Evolutionary conservation across 2,888 invertebrate genomes (phyloP).

Genomic region (Heteromurus nitidus): DNA sequence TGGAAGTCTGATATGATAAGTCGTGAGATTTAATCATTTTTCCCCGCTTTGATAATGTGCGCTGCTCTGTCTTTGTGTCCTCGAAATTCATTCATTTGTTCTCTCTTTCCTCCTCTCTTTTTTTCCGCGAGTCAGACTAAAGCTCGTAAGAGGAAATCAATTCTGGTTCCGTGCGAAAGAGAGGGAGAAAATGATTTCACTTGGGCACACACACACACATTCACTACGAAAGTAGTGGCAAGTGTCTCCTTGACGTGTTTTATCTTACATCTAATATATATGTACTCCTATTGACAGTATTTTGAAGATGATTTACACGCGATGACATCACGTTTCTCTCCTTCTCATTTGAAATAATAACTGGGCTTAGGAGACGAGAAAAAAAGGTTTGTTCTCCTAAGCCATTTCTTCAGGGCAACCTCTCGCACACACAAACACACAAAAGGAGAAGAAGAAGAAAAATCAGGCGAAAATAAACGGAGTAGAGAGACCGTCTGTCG

Average conservation of each 20-base stretch:
- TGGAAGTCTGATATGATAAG: too few species aligned
- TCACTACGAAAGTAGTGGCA: not conserved
- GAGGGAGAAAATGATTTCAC: not conserved
- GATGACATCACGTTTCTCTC: slow-evolving; percentile 41
- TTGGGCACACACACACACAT: not conserved
- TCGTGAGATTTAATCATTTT: too few species aligned
- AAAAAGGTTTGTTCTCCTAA: slow-evolving; percentile 21
- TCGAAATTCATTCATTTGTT: too few species aligned
- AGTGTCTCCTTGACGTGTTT: slow-evolving; percentile 42
- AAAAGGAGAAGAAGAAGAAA: not conserved
- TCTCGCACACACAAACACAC: not conserved
- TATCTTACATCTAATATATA: slow-evolving; percentile 52
- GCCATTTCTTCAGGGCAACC: slow-evolving; percentile 33
- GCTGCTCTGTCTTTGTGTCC: too few species aligned
- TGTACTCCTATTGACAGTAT: slow-evolving; percentile 25
- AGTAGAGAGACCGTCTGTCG: not conserved
- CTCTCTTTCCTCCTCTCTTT: too few species aligned
- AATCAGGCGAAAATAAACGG: slow-evolving; percentile 27
- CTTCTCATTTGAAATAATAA: slow-evolving; percentile 41
- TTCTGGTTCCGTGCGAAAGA: too few species aligned
- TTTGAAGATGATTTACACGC: slow-evolving; percentile 37
- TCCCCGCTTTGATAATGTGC: too few species aligned
- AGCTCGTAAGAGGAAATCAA: too few species aligned
- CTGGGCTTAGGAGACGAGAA: too few species aligned
- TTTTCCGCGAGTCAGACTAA: too few species aligned